Conservation (phyloP, 2,888 invertebrate genomes). For the Cantharis lateralis region DNA sequence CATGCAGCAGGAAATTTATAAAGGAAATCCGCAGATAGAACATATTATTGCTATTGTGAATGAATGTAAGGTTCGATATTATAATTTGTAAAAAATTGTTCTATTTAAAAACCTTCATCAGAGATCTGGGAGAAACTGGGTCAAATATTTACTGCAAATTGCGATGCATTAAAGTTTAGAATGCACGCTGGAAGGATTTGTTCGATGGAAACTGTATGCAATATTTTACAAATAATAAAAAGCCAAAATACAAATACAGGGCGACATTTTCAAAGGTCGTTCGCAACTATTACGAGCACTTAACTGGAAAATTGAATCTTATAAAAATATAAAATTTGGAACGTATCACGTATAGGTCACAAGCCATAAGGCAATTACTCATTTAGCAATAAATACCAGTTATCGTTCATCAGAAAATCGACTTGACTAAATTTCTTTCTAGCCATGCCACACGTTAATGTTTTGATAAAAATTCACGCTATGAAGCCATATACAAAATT, state of each 20-base stretch:
- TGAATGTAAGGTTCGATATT: not conserved
- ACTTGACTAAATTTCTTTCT: slow-evolving; percentile 3
- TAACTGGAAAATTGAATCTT: slow-evolving; percentile 20
- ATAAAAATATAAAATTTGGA: slow-evolving; percentile 15
- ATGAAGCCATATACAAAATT: slow-evolving; percentile 5
- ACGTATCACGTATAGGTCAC: slow-evolving; percentile 19
- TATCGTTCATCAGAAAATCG: slow-evolving; percentile 19
- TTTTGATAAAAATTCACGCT: not conserved
- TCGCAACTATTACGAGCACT: slow-evolving; percentile 13
- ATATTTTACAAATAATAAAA: not conserved
- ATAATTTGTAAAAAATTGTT: not conserved
- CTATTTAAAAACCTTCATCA: not conserved
- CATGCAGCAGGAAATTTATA: not conserved
- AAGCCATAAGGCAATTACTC: slow-evolving; percentile 14
- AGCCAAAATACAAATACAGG: not conserved
- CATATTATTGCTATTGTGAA: not conserved
- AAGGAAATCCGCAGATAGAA: not conserved
- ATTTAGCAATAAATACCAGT: slow-evolving; percentile 19
- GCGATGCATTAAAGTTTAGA: not conserved
- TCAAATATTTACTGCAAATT: not conserved
- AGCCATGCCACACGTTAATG: not conserved
- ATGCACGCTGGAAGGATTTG: not conserved
- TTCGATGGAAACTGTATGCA: not conserved
- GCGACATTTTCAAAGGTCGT: slow-evolving; percentile 18
- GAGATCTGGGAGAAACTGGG: not conserved